Evolutionary conservation across 2,888 invertebrate genomes (phyloP).

Genomic region (Ennomos quercinarius): DNA sequence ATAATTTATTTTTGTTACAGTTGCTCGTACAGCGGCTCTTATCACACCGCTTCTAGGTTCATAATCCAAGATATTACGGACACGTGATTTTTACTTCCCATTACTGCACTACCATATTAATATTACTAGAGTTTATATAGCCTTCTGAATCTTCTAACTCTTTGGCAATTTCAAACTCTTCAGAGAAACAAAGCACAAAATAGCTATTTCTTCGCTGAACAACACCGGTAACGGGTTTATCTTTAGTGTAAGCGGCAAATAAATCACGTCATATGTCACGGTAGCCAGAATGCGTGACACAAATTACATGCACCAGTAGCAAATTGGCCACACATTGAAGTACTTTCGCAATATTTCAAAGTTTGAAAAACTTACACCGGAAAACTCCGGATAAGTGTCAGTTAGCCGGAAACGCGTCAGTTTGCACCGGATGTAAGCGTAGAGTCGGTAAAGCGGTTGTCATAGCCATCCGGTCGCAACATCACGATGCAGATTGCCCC

Average conservation of each 20-base stretch:
- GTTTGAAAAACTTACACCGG: slow-evolving; percentile 8
- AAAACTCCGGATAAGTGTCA: slow-evolving; percentile 20
- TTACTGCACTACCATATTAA: too few relatives aligned
- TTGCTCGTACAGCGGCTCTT: too few relatives aligned
- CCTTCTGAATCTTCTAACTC: too few relatives aligned
- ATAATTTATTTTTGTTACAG: too few relatives aligned
- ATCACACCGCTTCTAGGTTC: too few relatives aligned
- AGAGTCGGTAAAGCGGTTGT: slow-evolving; percentile 29
- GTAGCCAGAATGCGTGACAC: slow-evolving; percentile 1
- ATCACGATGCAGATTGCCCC: slow-evolving; percentile 43
- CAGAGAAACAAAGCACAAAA: too few relatives aligned
- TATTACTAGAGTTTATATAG: too few relatives aligned
- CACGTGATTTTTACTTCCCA: too few relatives aligned
- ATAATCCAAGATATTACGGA: too few relatives aligned
- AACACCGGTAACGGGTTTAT: too few relatives aligned
- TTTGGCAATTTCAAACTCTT: too few relatives aligned
- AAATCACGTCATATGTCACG: slow-evolving; percentile 3
- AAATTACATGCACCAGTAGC: neutral
- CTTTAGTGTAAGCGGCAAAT: neutral
- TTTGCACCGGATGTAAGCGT: slow-evolving; percentile 36
- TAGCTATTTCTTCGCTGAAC: too few relatives aligned
- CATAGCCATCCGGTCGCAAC: slow-evolving; percentile 28
- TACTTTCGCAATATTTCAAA: slow-evolving; percentile 8
- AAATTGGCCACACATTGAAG: slow-evolving; percentile 1
- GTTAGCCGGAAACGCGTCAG: slow-evolving; percentile 29